Percentiles rank a stretch among this genome's conserved stretches.
Evolutionary conservation across 2,113 vertebrate species (phyloP).

Genomic region (Callopanchax toddi): DNA sequence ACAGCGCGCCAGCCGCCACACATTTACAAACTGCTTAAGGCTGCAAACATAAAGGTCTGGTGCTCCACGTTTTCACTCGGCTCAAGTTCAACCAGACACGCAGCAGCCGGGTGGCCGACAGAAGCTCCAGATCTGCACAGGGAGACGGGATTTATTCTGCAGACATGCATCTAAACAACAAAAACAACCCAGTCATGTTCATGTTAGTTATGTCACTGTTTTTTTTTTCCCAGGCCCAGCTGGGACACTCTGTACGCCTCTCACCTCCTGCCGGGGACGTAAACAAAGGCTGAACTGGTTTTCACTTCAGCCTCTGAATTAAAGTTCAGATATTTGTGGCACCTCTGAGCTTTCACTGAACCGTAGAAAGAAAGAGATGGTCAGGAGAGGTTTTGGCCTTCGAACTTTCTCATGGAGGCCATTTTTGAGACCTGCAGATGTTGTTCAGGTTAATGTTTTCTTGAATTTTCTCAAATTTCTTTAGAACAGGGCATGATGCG

Average conservation of each 20-base stretch:
- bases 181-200: conserved; percentile 35
- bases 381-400: too few species aligned
- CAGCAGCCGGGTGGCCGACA: conserved; percentile 10
- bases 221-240: conserved; percentile 55
- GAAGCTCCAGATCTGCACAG: conserved; percentile 14
- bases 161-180: conserved; percentile 25
- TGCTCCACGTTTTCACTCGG: not conserved
- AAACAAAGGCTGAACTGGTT: conserved; percentile 32
- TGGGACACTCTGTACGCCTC: conserved; percentile 20
- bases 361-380: too few species aligned
- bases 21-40: conserved; percentile 7
- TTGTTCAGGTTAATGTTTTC: too few species aligned
- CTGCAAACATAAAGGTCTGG: conserved; percentile 2
- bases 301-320: conserved; percentile 1
- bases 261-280: conserved; percentile 19
- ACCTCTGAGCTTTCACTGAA: not conserved
- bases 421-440: too few species aligned
- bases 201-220: conserved; percentile 44
- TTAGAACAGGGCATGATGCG: too few species aligned
- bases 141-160: conserved; percentile 12
- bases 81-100: not conserved
- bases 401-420: too few species aligned
- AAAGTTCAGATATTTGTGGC: not conserved
- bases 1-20: not conserved
- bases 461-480: too few species aligned